phyloP scores from a whole-genome alignment of 1,140 invertebrate genomes.

The Tetramorium alpestre region DNA sequence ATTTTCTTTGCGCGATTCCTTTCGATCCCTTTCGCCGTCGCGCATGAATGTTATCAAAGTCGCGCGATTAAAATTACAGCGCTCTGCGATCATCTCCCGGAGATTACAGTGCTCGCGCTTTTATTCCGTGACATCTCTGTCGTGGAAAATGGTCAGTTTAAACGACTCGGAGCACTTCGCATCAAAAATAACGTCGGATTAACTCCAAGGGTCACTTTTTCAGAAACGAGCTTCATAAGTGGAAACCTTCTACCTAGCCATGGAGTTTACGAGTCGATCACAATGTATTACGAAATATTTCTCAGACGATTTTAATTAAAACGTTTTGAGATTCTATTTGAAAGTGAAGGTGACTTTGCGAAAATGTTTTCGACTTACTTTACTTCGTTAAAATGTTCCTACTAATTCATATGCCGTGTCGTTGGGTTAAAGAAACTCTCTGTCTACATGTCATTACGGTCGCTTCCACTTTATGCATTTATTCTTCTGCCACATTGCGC shows the following conservation, averaged over 20 bases:
- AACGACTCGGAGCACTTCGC: slow-evolving; percentile 23
- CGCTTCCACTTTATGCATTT: background rate
- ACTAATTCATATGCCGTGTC: background rate
- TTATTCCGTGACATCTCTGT: slow-evolving; percentile 1
- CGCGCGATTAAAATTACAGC: slow-evolving; percentile 45
- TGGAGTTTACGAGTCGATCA: background rate
- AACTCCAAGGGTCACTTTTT: slow-evolving; percentile 13
- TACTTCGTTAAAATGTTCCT: background rate
- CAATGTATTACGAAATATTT: background rate
- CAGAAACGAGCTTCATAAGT: slow-evolving; percentile 10
- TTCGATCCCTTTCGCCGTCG: background rate
- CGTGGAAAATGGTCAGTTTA: slow-evolving; percentile 16
- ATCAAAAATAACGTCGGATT: slow-evolving; percentile 53
- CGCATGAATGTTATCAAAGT: background rate
- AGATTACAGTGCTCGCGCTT: slow-evolving; percentile 7
- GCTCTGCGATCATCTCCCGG: background rate
- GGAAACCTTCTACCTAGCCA: background rate
- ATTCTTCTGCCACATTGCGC: background rate
- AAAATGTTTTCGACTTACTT: background rate
- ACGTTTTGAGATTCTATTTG: background rate
- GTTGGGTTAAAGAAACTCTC: background rate
- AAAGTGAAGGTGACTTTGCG: background rate
- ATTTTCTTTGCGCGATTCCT: background rate
- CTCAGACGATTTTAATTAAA: background rate
- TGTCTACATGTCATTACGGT: background rate